A percentile compares a stretch with the other conserved stretches of the same genome.
Evolutionary conservation across 2,113 vertebrate species (phyloP).

Genomic region (Sceloporus tristichus): DNA sequence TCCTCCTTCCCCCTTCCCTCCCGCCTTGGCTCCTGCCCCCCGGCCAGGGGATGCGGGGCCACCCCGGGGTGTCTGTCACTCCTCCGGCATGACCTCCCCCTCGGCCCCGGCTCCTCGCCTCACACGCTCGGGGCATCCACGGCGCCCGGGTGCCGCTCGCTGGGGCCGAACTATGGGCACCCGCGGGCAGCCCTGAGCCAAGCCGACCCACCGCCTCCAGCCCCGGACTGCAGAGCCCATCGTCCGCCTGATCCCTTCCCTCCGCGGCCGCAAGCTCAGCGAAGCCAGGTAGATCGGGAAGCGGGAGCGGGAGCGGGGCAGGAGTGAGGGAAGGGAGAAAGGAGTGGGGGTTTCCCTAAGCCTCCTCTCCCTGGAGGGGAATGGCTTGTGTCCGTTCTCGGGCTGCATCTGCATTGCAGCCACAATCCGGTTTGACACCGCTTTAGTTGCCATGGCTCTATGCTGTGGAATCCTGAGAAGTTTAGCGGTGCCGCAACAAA

Average conservation of each 20-base stretch:
- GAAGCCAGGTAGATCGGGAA: not conserved
- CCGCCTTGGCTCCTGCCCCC: conserved; percentile 2
- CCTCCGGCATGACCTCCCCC: conserved; percentile 46
- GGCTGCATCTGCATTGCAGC: too few relatives aligned
- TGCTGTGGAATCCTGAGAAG: too few relatives aligned
- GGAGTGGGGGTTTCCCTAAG: too few relatives aligned
- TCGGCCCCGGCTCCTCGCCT: conserved; percentile 1
- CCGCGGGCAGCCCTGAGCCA: conserved; percentile 24
- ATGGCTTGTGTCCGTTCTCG: too few relatives aligned
- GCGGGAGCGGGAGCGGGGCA: not conserved
- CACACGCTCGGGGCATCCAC: conserved; percentile 27
- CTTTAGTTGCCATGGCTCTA: too few relatives aligned
- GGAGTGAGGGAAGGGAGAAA: not conserved
- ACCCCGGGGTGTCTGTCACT: conserved; percentile 29
- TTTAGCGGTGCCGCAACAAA: too few relatives aligned
- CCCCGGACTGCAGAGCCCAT: not conserved
- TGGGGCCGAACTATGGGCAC: conserved; percentile 18
- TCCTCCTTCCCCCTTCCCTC: not conserved
- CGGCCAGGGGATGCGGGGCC: conserved; percentile 30
- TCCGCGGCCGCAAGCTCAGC: not conserved
- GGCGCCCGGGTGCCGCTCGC: conserved; percentile 6
- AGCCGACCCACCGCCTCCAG: not conserved
- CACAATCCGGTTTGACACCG: too few relatives aligned
- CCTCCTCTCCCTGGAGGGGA: too few relatives aligned
- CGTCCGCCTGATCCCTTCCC: not conserved